Evolutionary conservation across 2,113 vertebrate species (phyloP).

Genomic region (Corydoras sp.): DNA sequence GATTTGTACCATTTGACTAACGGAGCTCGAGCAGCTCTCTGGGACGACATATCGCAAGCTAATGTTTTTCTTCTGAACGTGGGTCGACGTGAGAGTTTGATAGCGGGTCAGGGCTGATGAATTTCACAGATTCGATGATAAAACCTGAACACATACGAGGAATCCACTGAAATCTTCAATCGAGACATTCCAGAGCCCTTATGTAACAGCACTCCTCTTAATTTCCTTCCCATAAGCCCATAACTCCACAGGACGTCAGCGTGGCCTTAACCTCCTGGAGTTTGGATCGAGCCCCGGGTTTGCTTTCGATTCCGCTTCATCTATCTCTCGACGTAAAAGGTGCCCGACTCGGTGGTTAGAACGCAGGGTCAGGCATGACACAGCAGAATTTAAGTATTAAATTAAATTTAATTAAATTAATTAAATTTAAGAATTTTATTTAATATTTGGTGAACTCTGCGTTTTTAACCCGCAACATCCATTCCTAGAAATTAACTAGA

Average conservation of each 20-base stretch:
- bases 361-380: too few species aligned
- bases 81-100: background rate
- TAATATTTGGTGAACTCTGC: too few species aligned
- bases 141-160: conserved; percentile 24
- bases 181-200: conserved; percentile 38
- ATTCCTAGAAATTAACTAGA: too few species aligned
- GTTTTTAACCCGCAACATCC: too few species aligned
- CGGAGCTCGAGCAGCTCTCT: conserved; percentile 15
- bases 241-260: conserved; percentile 10
- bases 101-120: conserved; percentile 39
- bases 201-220: conserved; percentile 13
- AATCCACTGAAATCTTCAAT: conserved; percentile 30
- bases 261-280: background rate
- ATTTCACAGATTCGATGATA: conserved; percentile 46
- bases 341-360: too few species aligned
- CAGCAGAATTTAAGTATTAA: too few species aligned
- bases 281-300: conserved; percentile 1
- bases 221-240: conserved; percentile 14
- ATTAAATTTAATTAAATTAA: too few species aligned
- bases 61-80: conserved; percentile 34
- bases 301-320: background rate
- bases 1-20: conserved; percentile 28
- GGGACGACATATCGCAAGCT: conserved; percentile 17
- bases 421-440: too few species aligned
- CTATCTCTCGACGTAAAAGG: too few species aligned